Conservation (phyloP, 2,797 vertebrate genomes). For the Cuculus canorus region DNA sequence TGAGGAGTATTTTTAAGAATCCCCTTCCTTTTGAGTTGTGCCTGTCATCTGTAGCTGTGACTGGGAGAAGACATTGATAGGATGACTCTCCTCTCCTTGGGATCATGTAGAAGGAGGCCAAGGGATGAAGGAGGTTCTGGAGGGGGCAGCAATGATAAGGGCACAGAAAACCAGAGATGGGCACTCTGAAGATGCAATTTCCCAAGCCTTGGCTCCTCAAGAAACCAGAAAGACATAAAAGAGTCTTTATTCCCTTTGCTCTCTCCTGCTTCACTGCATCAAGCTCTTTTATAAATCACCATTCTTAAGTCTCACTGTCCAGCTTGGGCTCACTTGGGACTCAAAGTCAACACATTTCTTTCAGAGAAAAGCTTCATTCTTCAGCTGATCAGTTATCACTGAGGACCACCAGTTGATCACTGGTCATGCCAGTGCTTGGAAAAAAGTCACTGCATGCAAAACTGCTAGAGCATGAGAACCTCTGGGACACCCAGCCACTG, state of each 20-base stretch:
- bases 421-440: not conserved
- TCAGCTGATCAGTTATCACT: not conserved
- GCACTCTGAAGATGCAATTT: not conserved
- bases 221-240: not conserved
- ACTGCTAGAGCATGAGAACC: not conserved
- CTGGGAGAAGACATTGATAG: not conserved
- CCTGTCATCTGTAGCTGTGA: not conserved
- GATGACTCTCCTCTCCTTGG: not conserved
- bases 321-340: not conserved
- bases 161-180: not conserved
- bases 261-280: not conserved
- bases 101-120: not conserved
- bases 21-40: not conserved
- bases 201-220: not conserved
- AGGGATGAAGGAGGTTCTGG: not conserved
- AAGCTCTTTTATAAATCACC: not conserved
- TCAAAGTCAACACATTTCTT: not conserved
- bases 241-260: not conserved
- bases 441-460: not conserved
- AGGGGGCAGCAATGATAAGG: not conserved
- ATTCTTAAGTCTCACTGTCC: not conserved
- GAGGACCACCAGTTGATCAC: not conserved
- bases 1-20: not conserved
- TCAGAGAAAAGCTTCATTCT: not conserved
- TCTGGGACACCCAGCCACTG: fast-evolving